These are phyloP conservation scores for Conus canariensis DNA, from an alignment of 2,888 invertebrate species.

Conservation along the genomic window DNA sequence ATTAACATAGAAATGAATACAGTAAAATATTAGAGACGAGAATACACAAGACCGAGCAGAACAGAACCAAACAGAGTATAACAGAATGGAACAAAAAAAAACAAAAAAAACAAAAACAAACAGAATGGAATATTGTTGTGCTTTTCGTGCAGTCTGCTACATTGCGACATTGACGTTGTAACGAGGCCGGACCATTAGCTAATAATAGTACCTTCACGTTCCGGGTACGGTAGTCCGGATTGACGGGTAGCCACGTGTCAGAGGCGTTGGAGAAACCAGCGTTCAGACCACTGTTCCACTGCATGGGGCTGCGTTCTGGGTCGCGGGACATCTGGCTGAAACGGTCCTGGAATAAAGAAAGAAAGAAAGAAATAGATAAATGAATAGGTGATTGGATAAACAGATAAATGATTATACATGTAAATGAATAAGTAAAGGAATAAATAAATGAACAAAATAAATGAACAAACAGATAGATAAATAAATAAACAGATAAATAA, in stretches of 20 bases:
- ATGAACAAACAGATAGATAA: no score
- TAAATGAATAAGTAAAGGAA: no score
- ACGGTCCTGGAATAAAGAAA: conserved; percentile 10
- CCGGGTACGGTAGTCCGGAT: conserved; percentile 55
- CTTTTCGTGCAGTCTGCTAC: no score
- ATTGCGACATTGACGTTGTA: no score
- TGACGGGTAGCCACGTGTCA: conserved; percentile 69
- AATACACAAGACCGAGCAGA: no score
- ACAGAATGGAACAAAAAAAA: background rate
- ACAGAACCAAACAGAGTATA: no score
- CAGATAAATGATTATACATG: background rate
- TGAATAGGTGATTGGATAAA: no score
- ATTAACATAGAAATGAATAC: background rate
- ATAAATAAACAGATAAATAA: no score
- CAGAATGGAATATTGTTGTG: no score
- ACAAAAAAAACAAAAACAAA: no score
- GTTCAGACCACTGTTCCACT: conserved; percentile 66
- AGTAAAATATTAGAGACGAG: background rate
- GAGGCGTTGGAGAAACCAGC: conserved; percentile 69
- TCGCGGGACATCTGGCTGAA: conserved; percentile 64
- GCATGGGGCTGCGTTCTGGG: conserved; percentile 75
- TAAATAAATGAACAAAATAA: no score
- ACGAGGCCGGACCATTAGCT: no score
- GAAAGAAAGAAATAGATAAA: background rate
- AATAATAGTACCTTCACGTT: conserved; percentile 67